Conservation (phyloP, 2,888 invertebrate genomes). For the Sceliomorpha sp. region DNA sequence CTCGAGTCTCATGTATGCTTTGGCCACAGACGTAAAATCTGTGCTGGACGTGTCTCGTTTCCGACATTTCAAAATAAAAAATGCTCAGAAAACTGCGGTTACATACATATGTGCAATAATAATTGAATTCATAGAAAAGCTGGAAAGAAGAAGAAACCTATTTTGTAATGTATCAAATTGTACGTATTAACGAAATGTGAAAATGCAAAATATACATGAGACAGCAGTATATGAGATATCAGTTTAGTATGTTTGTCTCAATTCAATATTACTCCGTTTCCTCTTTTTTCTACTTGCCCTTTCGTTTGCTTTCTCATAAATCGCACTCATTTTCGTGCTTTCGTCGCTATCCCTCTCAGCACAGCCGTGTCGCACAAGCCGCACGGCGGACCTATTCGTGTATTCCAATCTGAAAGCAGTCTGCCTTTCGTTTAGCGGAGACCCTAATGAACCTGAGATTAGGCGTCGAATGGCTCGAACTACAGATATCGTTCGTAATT, state of each 20-base stretch:
- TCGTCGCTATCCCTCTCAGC: constrained; percentile 20
- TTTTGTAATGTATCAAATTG: too few relatives aligned
- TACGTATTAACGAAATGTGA: too few relatives aligned
- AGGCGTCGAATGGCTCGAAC: constrained; percentile 68
- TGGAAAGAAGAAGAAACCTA: too few relatives aligned
- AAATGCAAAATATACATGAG: too few relatives aligned
- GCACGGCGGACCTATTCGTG: constrained; percentile 7
- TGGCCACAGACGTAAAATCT: constrained; percentile 20
- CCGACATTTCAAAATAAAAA: too few relatives aligned
- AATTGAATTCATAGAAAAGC: too few relatives aligned
- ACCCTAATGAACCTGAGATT: constrained; percentile 77
- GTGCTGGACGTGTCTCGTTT: too few relatives aligned
- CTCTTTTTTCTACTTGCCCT: constrained; percentile 23
- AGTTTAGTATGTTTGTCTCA: too few relatives aligned
- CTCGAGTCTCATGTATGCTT: constrained; percentile 28
- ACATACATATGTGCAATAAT: too few relatives aligned
- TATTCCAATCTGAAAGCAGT: constrained; percentile 64
- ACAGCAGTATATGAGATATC: too few relatives aligned
- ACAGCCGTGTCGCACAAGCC: constrained; percentile 25
- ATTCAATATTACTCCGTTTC: too few relatives aligned
- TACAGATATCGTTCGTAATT: constrained; percentile 75
- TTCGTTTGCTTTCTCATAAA: constrained; percentile 17
- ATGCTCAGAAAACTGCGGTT: too few relatives aligned
- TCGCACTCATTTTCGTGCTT: constrained; percentile 4
- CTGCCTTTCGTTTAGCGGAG: constrained; percentile 50